Base-by-base conservation (phyloP, 2,113 vertebrate genomes). In the Clinocottus analis region DNA sequence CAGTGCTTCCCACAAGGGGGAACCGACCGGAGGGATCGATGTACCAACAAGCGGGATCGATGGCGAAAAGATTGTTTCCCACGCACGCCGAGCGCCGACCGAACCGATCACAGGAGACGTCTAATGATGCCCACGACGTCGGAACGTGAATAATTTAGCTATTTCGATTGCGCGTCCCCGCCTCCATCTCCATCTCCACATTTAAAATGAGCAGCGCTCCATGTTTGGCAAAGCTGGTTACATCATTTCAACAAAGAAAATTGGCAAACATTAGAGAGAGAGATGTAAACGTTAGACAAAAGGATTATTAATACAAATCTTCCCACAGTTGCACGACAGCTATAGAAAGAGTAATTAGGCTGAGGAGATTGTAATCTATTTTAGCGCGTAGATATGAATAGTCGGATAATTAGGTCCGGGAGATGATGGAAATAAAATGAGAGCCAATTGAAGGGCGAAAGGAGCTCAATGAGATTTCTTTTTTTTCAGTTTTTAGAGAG, bases 361-460 rank as follows among this genome's bases (percentile, higher is more conserved):
- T 81, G 85, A 77, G 80, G 82, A 84, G 84, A 89, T 88, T 86
- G 74, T 88, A 75, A 87, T 88, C 87, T 91, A 90, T 92, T 92
- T 91, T 77, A 81, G 79, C 81, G 45, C n/a, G 75, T 53, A 71
- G 87, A 81, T 86, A 85, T 87, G 81, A 91, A 91, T 86, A 90
- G 87, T 27, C 47, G 62, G 69, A 82, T 89, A 90, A 92, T 87
- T 89, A 84, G 80, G 70, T 86, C 81, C 41, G 51, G 56, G 76
- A 80, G 66, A 80, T 73, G 82, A 82, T 39, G 61, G 72, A 56
- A 73, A 79, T 51, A 65, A 84, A 75, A 82, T 8, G 49, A 83
- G 87, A 66, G 84, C 68, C 85, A 79, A 84, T 72, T 63, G 68
- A 80, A 79, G n/a, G n/a, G n/a, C n/a, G n/a, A n/a, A n/a, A n/a